phyloP scores from a whole-genome alignment of 2,797 vertebrate genomes.

The Eulemur albifrons region DNA sequence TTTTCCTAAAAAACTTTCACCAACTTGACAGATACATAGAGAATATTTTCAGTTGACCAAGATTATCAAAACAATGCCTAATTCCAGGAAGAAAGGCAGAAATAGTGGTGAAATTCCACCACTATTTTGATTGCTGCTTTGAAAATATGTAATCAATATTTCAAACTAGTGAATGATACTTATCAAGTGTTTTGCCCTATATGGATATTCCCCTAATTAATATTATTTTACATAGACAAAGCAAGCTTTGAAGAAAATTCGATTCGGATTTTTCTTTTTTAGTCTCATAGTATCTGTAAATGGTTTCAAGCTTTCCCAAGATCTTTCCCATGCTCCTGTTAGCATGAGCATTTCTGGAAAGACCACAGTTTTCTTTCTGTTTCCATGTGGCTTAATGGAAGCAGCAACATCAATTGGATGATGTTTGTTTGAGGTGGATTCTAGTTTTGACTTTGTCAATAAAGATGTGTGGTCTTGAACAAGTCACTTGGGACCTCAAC shows the following conservation, averaged over 20 bases:
- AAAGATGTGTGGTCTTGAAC: background rate
- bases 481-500: background rate
- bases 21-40: background rate
- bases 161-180: background rate
- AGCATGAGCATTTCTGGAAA: background rate
- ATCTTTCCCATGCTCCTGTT: background rate
- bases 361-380: background rate
- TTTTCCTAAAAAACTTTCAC: background rate
- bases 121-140: background rate
- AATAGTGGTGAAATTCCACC: background rate
- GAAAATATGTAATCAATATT: background rate
- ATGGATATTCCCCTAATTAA: background rate
- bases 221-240: background rate
- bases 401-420: background rate
- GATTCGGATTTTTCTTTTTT: background rate
- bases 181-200: background rate
- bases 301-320: background rate
- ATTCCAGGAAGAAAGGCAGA: background rate
- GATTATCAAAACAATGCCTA: conserved; percentile 2
- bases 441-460: background rate
- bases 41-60: conserved; percentile 17
- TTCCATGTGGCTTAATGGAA: background rate
- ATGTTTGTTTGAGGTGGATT: background rate
- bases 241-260: background rate
- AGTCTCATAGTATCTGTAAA: background rate